Evolutionary conservation across 2,888 invertebrate species (phyloP).

Genomic region (Hofmannophila pseudospretella): DNA sequence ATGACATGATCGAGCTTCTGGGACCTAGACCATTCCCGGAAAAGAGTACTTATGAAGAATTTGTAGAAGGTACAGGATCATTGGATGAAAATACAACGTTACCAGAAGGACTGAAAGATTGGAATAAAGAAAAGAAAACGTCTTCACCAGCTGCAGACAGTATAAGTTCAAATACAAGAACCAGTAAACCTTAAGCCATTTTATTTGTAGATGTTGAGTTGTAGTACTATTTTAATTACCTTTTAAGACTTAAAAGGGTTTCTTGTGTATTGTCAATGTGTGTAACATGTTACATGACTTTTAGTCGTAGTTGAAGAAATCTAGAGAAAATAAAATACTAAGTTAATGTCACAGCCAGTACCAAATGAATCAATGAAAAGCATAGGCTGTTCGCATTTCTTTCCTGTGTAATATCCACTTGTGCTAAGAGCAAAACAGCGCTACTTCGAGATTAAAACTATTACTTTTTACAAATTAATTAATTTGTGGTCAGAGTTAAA

Average conservation of each 20-base stretch:
- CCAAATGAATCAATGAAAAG: not conserved
- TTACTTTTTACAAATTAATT: too few species aligned
- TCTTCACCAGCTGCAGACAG: conserved; percentile 34
- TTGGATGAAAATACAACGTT: conserved; percentile 97
- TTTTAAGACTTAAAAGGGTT: conserved; percentile 58
- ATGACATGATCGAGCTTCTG: conserved; percentile 98
- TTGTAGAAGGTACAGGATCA: conserved; percentile 98
- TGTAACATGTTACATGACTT: conserved; percentile 8
- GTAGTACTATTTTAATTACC: conserved; percentile 53
- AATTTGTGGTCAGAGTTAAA: not conserved
- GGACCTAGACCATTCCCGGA: conserved; percentile 97
- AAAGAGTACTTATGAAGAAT: conserved; percentile 99
- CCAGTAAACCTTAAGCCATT: conserved; percentile 53
- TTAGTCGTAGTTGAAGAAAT: conserved; percentile 28
- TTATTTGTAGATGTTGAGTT: conserved; percentile 40
- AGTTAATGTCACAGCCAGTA: not conserved
- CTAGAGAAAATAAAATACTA: not conserved
- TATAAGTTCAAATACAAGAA: conserved; percentile 34
- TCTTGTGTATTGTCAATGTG: conserved; percentile 32
- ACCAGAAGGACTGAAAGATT: conserved; percentile 96
- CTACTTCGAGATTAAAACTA: not conserved
- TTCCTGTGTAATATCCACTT: conserved; percentile 15
- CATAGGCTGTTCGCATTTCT: conserved; percentile 13
- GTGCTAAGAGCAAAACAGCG: not conserved
- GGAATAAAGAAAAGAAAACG: conserved; percentile 87